Evolutionary conservation across 2,888 invertebrate genomes (phyloP).

Genomic region (Lasioglossum figueresi): DNA sequence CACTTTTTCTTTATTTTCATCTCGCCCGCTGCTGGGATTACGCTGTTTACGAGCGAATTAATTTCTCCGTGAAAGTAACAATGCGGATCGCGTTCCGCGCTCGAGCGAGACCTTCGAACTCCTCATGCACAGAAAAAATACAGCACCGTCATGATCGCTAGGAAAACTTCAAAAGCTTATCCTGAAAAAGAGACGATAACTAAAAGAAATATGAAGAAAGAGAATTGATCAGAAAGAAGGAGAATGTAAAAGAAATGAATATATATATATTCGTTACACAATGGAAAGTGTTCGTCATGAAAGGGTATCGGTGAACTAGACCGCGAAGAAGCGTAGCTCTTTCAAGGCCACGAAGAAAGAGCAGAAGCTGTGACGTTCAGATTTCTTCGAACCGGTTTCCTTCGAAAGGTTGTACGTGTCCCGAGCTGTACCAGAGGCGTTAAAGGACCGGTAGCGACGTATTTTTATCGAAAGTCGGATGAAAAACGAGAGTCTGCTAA

Average conservation of each 20-base stretch:
- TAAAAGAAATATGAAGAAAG: not conserved
- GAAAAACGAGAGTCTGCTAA: not conserved
- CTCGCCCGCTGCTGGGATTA: slow-evolving; percentile 36
- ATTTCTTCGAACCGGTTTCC: slow-evolving; percentile 78
- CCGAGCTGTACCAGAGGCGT: not conserved
- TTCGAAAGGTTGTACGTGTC: slow-evolving; percentile 40
- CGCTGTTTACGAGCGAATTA: slow-evolving; percentile 48
- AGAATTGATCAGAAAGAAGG: not conserved
- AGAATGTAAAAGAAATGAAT: not conserved
- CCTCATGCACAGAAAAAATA: not conserved
- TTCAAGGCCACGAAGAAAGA: slow-evolving; percentile 81
- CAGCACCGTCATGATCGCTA: not conserved
- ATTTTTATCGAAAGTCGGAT: not conserved
- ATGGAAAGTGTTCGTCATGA: slow-evolving; percentile 83
- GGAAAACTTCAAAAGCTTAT: not conserved
- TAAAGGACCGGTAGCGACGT: slow-evolving; percentile 21
- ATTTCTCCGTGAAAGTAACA: slow-evolving; percentile 62
- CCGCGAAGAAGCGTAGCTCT: slow-evolving; percentile 79
- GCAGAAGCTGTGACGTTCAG: slow-evolving; percentile 72
- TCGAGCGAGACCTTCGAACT: slow-evolving; percentile 22
- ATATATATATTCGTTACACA: slow-evolving; percentile 80
- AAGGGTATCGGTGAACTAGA: slow-evolving; percentile 82
- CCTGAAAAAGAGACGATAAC: not conserved
- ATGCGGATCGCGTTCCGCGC: slow-evolving; percentile 49
- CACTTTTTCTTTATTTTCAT: slow-evolving; percentile 57